phyloP scores from a whole-genome alignment of 2,797 vertebrate species.

The Peromyscus nudipes region DNA sequence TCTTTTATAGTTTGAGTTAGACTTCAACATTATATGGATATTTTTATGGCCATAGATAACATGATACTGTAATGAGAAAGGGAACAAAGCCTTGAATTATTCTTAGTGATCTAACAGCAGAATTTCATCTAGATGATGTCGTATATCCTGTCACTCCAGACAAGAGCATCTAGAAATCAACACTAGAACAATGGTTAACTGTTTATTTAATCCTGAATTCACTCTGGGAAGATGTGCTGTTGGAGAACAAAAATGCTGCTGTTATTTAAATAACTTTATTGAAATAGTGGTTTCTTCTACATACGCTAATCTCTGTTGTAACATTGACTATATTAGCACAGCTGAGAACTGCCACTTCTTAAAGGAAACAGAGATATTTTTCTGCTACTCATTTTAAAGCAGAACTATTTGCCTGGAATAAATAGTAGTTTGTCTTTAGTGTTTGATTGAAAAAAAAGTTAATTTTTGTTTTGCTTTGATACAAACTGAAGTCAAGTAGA shows the following conservation, averaged over 20 bases:
- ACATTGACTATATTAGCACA: not conserved
- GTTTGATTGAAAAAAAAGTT: not conserved
- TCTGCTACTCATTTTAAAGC: not conserved
- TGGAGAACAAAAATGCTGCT: conserved; percentile 11
- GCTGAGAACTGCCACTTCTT: not conserved
- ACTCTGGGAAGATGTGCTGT: conserved; percentile 7
- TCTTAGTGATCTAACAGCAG: conserved; percentile 2
- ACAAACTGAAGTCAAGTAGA: not conserved
- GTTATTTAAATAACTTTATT: conserved; percentile 47
- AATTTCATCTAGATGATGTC: conserved; percentile 29
- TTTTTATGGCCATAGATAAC: conserved; percentile 45
- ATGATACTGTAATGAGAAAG: conserved; percentile 13
- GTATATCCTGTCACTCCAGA: not conserved
- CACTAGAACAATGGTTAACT: not conserved
- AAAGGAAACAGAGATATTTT: conserved; percentile 4
- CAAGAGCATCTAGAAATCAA: conserved; percentile 35
- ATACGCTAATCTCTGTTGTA: not conserved
- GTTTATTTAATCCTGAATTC: conserved; percentile 47
- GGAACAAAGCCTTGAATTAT: conserved; percentile 25
- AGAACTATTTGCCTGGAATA: not conserved
- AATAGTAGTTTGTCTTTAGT: conserved; percentile 8
- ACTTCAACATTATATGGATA: not conserved
- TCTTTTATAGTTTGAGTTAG: conserved; percentile 36
- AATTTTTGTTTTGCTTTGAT: not conserved
- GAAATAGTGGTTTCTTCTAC: conserved; percentile 43